phyloP scores from a whole-genome alignment of 2,888 invertebrate species.

The Andrena fulva region DNA sequence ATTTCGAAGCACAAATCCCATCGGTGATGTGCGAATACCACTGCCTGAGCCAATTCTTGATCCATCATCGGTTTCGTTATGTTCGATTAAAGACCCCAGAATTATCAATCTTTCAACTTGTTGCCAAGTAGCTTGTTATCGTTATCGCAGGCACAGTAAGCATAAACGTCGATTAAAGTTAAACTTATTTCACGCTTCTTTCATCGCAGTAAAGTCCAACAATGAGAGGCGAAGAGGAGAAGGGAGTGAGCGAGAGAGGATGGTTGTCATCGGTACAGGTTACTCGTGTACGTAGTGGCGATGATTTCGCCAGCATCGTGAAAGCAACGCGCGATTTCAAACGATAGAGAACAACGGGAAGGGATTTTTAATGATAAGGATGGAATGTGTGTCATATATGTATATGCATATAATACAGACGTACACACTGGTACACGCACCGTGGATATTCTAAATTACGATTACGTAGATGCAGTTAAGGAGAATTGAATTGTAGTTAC shows the following conservation, averaged over 20 bases:
- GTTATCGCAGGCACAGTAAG: conserved; percentile 12
- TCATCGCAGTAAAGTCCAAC: neutral
- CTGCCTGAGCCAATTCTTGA: conserved; percentile 56
- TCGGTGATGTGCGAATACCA: conserved; percentile 32
- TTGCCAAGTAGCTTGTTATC: conserved; percentile 28
- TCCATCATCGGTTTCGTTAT: conserved; percentile 37
- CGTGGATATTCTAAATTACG: conserved; percentile 78
- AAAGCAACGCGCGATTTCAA: neutral
- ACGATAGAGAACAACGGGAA: conserved; percentile 27
- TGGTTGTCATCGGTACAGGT: neutral
- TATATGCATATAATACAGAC: conserved; percentile 32
- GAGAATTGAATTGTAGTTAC: conserved; percentile 69
- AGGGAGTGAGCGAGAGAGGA: neutral
- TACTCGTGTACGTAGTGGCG: neutral
- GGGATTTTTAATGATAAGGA: conserved; percentile 56
- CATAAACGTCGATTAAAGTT: conserved; percentile 29
- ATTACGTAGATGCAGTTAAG: conserved; percentile 73
- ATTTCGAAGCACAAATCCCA: conserved; percentile 41
- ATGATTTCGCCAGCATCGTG: conserved; percentile 1
- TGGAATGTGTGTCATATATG: conserved; percentile 48
- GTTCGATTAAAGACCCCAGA: conserved; percentile 25
- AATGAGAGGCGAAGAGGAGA: neutral
- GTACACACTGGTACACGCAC: conserved; percentile 34
- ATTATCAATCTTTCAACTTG: conserved; percentile 13
- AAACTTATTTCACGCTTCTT: neutral